Evolutionary conservation across 2,113 vertebrate species (phyloP), one percentile per base, ranked within the genome.

Genomic region (Okapia johnstoni): DNA sequence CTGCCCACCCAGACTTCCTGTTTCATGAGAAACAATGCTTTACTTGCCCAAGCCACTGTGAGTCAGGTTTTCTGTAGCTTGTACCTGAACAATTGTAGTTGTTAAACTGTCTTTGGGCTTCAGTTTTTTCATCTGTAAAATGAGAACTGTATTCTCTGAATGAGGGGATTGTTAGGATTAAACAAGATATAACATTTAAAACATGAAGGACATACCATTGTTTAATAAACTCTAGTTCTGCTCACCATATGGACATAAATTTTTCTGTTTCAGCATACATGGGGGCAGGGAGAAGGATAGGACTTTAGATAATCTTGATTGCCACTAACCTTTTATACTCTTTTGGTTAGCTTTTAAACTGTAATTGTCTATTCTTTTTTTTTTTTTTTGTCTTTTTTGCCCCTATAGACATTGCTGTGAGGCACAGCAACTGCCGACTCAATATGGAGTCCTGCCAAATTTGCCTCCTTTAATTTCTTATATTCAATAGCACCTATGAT

Each of bases 81-180:
- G 33, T 48, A 36, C 46, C 50, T 61, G 40, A 63, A 28, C 40
- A 55, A 7, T 76, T 92, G 11, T 30, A 61, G 83, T 52, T 76
- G 52, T 36, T 95, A 73, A 96, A 89, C 33, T 61, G 8, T 76
- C 70, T 85, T 43, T 92, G 57, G n/a, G 36, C 52, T 93, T 91
- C 77, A 43, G n/a, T 89, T 96, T 93, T 50, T 66, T 86, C 33
- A 94, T 70, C 89, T 96, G 50, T 91, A 50, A 94, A 77, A 88
- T 66, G 60, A 85, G 7, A 43, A 46, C 25, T 54, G 25, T 81
- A 12, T 90, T 88, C 26, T 96, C n/a, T 84, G 52, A 95, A 46
- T 92, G 26, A 94, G 80, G 58, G 2, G 14, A 80, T 91, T 55
- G 30, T 48, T 89, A 79, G n/a, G 40, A 92, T 70, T 85, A 91